phyloP scores from a whole-genome alignment of 2,797 vertebrate species.

The Gila robusta region DNA sequence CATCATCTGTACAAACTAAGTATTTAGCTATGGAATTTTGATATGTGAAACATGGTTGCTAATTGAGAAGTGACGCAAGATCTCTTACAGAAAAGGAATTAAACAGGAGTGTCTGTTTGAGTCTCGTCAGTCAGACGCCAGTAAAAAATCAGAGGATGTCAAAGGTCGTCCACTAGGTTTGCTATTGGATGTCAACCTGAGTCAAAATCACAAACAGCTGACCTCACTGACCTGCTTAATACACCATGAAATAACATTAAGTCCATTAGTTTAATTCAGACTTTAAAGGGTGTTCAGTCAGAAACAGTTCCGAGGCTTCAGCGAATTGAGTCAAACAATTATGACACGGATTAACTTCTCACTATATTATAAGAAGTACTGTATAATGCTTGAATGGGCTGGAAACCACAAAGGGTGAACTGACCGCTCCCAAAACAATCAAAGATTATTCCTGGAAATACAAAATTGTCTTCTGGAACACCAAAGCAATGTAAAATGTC shows the following conservation, averaged over 20 bases:
- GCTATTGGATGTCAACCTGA: constrained; percentile 25
- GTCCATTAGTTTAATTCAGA: constrained; percentile 6
- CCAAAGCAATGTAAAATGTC: constrained; percentile 8
- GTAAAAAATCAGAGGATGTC: constrained; percentile 39
- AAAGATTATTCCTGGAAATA: not conserved
- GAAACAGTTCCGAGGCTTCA: not conserved
- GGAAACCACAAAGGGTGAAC: not conserved
- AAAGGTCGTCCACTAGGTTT: constrained; percentile 22
- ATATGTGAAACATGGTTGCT: constrained; percentile 36
- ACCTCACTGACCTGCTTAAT: constrained; percentile 21
- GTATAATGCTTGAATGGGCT: not conserved
- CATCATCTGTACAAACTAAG: constrained; percentile 42
- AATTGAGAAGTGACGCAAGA: constrained; percentile 45
- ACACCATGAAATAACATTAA: constrained; percentile 43
- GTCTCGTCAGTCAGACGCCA: constrained; percentile 49
- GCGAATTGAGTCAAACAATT: constrained; percentile 13
- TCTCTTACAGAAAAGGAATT: constrained; percentile 9
- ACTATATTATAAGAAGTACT: not conserved
- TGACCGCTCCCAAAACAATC: not conserved
- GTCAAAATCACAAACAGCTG: constrained; percentile 37
- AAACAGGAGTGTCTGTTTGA: not conserved
- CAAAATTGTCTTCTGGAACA: not conserved
- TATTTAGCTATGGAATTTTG: constrained; percentile 54
- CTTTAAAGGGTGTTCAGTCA: constrained; percentile 7
- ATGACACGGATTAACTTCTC: not conserved